A percentile compares a stretch with the other conserved stretches of the same genome.
phyloP scores from a whole-genome alignment of 2,113 vertebrate species.

The Barnardius zonarius region DNA sequence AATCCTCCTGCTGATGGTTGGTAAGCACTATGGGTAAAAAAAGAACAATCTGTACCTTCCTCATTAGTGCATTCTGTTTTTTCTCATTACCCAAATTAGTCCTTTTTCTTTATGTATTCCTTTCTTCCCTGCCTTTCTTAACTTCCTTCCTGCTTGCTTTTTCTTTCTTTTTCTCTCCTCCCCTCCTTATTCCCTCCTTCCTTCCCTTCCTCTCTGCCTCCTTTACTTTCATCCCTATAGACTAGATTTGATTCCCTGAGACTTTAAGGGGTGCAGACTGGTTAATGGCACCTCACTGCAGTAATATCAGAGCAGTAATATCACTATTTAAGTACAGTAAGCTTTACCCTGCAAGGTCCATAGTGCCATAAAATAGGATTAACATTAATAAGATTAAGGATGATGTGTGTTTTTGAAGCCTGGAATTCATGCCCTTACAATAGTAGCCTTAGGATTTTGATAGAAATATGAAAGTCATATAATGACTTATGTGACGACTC shows the following conservation, averaged over 20 bases:
- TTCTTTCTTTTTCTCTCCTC: too few relatives aligned
- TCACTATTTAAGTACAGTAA: background rate
- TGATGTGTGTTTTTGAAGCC: background rate
- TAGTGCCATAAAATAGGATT: background rate
- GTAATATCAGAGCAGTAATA: background rate
- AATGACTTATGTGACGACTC: background rate
- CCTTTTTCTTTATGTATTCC: background rate
- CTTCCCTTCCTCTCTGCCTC: background rate
- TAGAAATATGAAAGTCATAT: background rate
- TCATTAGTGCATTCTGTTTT: background rate
- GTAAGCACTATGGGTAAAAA: background rate
- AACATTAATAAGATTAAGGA: background rate
- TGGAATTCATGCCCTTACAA: background rate
- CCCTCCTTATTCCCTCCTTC: background rate
- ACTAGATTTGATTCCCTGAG: background rate
- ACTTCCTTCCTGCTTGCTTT: background rate
- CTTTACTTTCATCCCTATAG: background rate
- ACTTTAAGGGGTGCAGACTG: background rate
- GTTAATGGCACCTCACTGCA: background rate
- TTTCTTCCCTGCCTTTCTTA: background rate
- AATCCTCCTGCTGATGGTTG: background rate
- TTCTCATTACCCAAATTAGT: background rate
- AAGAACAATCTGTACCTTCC: background rate
- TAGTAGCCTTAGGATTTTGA: background rate
- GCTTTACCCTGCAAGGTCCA: background rate